These are phyloP conservation scores for Drosophila sp. DNA, from an alignment of 1,140 invertebrate genomes.

Conservation along the genomic window DNA sequence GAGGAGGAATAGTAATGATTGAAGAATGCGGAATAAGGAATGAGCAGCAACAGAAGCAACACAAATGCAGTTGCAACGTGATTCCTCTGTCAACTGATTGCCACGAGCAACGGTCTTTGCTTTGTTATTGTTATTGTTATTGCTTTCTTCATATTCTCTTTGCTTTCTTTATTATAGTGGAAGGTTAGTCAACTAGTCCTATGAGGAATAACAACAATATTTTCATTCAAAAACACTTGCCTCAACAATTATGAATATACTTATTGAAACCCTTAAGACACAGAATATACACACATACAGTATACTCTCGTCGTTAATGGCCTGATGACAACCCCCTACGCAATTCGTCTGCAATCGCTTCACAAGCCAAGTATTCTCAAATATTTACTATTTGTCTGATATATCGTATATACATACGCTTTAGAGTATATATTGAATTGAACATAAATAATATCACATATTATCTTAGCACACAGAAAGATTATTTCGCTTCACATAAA, in stretches of 20 bases:
- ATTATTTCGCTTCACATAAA: too few relatives aligned
- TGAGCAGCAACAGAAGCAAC: constrained; percentile 40
- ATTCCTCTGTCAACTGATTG: constrained; percentile 11
- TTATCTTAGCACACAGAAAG: too few relatives aligned
- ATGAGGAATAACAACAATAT: constrained; percentile 59
- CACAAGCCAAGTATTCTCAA: neutral
- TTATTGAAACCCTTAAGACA: constrained; percentile 1
- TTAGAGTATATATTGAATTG: neutral
- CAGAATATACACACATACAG: constrained; percentile 4
- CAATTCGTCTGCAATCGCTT: too few relatives aligned
- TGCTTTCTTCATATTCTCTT: neutral
- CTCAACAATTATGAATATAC: constrained; percentile 8
- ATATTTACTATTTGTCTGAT: constrained; percentile 2
- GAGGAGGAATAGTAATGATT: constrained; percentile 13
- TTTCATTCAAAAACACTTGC: constrained; percentile 21
- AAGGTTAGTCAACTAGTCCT: constrained; percentile 42
- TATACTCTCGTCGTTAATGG: neutral
- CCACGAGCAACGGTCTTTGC: constrained; percentile 15
- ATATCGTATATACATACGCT: neutral
- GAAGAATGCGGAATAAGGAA: constrained; percentile 23
- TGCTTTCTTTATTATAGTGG: constrained; percentile 35
- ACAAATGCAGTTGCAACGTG: constrained; percentile 29
- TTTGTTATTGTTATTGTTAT: constrained; percentile 38
- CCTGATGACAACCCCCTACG: neutral
- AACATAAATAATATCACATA: too few relatives aligned